These are phyloP conservation scores for Dryoscopus gambensis DNA, from an alignment of 2,113 vertebrate genomes.

Conservation along the genomic window DNA sequence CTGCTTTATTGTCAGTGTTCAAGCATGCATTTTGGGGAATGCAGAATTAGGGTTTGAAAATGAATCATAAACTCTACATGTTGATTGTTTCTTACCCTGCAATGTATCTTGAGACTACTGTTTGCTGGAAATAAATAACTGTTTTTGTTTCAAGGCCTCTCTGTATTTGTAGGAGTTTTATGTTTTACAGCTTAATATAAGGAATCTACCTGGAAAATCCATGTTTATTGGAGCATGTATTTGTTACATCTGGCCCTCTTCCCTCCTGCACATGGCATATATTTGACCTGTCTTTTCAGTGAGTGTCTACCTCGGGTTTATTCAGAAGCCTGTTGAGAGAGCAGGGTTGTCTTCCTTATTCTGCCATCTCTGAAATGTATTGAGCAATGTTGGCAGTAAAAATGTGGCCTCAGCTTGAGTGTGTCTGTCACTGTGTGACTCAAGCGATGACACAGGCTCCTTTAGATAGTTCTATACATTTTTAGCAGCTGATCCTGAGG, in stretches of 20 bases:
- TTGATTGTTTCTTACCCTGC: background rate
- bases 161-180: background rate
- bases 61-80: background rate
- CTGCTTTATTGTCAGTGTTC: background rate
- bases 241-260: background rate
- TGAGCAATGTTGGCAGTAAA: background rate
- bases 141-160: background rate
- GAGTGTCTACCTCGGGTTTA: background rate
- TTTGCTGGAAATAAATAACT: background rate
- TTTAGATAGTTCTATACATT: background rate
- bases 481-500: background rate
- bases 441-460: background rate
- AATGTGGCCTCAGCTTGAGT: background rate
- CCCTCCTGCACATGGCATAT: background rate
- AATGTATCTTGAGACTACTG: background rate
- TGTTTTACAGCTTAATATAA: background rate
- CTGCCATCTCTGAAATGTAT: background rate
- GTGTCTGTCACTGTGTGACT: background rate
- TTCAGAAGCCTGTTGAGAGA: background rate
- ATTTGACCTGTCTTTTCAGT: background rate
- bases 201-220: background rate
- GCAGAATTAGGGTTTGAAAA: background rate
- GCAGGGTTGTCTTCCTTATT: background rate
- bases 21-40: background rate
- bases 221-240: background rate